Evolutionary conservation across 30 jellyfish, hydroid and myxozoan genomes (phyloP), one percentile per base, ranked within the genome.

Genomic region (Hydra vulgaris): DNA sequence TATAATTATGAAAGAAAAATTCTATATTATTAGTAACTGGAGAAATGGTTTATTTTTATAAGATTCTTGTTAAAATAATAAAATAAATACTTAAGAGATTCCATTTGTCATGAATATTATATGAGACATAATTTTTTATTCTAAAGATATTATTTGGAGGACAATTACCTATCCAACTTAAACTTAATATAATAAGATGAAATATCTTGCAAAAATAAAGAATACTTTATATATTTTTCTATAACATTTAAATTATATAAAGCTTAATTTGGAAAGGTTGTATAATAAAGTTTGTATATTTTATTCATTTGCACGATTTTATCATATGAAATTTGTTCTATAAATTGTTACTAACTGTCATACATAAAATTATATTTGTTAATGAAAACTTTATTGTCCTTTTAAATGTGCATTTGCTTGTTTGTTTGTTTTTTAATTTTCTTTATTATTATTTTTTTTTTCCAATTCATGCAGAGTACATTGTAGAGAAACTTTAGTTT

Each of bases 1-100:
- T 82, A 74, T 79, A 17, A 79, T 79, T 85, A 85, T 85, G 66
- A 79, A 79, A 85, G 80, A 80, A 27, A 61, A 69, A 26, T 53
- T 80, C 87, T 67, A 26, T 67, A 71, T 61, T 73, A 68, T 25
- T 40, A 40, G 61, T 40, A 40, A 3, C 61, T 12, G 61, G 61
- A 40, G 61, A 40, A 40, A 40, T 40, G 61, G 61, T 40, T 40
- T 40, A 40, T 40, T 40, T 40, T 40, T 40, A 40, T 40, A 40
- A 40, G 61, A 40, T 40, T 40, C 61, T 40, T 40, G 61, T 40
- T 40, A 40, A 40, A 40, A 40, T 40, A 40, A 40, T 3, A 3
- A 40, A 40, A 40, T 40, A 40, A 40, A 40, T 40, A 40, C 61
- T 40, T 40, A 12, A 40, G 61, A 40, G 61, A 40, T 3, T 40